Percentiles rank a stretch among this genome's conserved stretches.
These are phyloP conservation scores for Chionis minor DNA, from an alignment of 2,113 vertebrate genomes.

Conservation along the genomic window DNA sequence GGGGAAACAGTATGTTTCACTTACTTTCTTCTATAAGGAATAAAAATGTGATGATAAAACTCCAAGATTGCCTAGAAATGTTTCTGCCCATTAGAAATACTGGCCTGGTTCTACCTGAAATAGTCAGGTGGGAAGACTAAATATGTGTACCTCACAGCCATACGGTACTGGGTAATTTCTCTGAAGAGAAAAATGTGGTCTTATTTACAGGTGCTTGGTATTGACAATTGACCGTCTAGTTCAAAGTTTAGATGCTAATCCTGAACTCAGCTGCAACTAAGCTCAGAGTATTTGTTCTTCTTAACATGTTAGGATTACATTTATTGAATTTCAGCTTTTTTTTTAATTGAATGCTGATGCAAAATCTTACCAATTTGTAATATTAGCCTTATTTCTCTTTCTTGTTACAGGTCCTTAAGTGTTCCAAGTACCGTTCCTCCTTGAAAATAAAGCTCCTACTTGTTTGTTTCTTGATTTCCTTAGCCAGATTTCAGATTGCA, in stretches of 20 bases:
- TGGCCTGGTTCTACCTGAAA: background rate
- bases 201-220: background rate
- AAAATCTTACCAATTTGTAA: background rate
- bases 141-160: background rate
- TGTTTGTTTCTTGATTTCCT: conserved; percentile 2
- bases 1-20: background rate
- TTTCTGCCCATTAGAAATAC: background rate
- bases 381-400: background rate
- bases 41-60: background rate
- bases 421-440: background rate
- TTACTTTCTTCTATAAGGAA: background rate
- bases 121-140: background rate
- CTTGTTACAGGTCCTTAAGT: background rate
- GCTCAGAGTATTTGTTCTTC: background rate
- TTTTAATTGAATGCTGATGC: background rate
- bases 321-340: background rate
- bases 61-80: background rate
- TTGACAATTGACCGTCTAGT: background rate
- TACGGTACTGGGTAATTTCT: background rate
- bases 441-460: background rate
- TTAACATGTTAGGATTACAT: background rate
- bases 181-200: background rate
- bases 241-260: background rate
- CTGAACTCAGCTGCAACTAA: background rate
- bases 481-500: background rate